Base-by-base conservation (phyloP, 92 coral and sea anemone species). In the Plumapathes pennacea region DNA sequence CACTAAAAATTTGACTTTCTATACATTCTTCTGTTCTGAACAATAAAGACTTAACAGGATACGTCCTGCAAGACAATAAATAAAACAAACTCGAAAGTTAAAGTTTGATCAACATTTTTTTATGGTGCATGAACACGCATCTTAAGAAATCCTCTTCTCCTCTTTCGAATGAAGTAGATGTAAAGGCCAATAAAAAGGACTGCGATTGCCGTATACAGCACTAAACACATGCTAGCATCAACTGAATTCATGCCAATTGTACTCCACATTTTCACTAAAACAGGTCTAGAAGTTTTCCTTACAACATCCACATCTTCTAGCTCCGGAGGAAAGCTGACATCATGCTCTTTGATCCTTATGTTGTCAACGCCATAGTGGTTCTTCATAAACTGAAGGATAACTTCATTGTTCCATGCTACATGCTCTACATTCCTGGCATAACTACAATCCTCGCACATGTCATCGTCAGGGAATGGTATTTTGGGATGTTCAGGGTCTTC, bases 141-240 rank as follows among this genome's bases (percentile, higher is more conserved):
- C 59, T 83, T 87, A 4, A 81, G 57, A 11, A 66, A 58, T 24
- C 70, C 41, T 18, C 97, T 60, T 25, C 82, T 67, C 33, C 96
- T 77, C 54, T 88, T 78, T 44, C 95, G 85, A 29, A 94, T 84
- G 60, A 94, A 81, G 40, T 94, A 94, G 24, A 94, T 56, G 57
- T 94, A 94, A 76, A 88, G 32, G 46, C 85, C 88, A n/a, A 84
- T 71, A 13, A 94, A 75, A 10, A 63, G 86, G 10, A 85, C 30
- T 23, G 88, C 89, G 3, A 90, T 90, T 7, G 86, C 62, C 2
- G 90, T 71, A 38, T 94, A 94, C 5, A 94, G 77, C 50, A 94
- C 83, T 5, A 94, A 70, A 74, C 99, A 94, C 48, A 94, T 52
- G 53, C 99, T 94, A 14, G 99, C 80, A 39, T 94, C 99, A 21